Percentiles rank a stretch among this genome's conserved stretches.
Evolutionary conservation across 2,797 vertebrate genomes (phyloP).

Genomic region (Acanthiza pusilla): DNA sequence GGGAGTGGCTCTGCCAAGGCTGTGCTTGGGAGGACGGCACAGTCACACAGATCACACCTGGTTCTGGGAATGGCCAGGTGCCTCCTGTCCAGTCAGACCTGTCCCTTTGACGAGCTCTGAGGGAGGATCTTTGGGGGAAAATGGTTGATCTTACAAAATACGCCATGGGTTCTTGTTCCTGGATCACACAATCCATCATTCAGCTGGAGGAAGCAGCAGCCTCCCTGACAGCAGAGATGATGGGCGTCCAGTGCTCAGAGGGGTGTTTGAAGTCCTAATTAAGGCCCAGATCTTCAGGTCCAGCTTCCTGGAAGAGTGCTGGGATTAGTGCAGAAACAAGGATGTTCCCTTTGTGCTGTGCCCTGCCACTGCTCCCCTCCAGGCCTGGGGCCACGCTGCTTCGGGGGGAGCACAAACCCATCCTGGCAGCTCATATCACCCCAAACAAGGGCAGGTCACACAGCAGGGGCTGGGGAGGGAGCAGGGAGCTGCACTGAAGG

Average conservation of each 20-base stretch:
- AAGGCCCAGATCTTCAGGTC: background rate
- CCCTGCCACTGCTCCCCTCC: background rate
- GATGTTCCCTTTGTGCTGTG: background rate
- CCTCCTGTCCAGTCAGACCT: background rate
- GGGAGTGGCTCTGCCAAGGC: background rate
- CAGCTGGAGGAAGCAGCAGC: background rate
- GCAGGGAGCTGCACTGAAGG: background rate
- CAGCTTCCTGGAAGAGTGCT: background rate
- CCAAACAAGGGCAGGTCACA: background rate
- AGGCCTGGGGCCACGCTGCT: background rate
- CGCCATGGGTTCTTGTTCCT: background rate
- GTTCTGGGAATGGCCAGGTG: background rate
- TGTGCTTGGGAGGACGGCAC: background rate
- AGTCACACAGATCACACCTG: background rate
- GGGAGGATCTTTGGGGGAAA: background rate
- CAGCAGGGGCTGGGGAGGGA: background rate
- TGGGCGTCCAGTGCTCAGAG: background rate
- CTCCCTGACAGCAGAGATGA: background rate
- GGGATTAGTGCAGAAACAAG: background rate
- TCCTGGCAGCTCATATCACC: accelerated
- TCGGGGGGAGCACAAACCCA: background rate
- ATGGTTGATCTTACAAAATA: background rate
- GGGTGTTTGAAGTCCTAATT: background rate
- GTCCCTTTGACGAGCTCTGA: background rate
- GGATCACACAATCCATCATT: background rate